A percentile compares a stretch with the other conserved stretches of the same genome.
phyloP scores from a whole-genome alignment of 1,140 invertebrate species.

The Cyrtorhinus lividipennis region DNA sequence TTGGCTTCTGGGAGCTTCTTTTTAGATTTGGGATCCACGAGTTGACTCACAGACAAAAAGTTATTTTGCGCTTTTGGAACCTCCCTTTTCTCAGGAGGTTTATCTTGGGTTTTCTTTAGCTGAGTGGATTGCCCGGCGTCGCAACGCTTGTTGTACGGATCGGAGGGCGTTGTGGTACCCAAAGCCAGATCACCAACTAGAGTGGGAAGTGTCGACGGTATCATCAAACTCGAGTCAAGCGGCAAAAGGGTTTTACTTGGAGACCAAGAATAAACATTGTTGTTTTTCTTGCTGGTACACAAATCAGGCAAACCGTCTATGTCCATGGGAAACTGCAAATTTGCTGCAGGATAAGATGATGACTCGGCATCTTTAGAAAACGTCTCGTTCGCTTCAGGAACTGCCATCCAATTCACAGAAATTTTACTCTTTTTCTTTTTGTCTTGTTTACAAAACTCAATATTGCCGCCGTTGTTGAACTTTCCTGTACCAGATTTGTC shows the following conservation, averaged over 20 bases:
- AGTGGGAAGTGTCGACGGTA: slow-evolving; percentile 29
- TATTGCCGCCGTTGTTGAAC: neutral
- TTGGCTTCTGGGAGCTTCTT: slow-evolving; percentile 28
- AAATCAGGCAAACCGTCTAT: slow-evolving; percentile 13
- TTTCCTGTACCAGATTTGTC: neutral
- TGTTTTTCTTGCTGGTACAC: slow-evolving; percentile 16
- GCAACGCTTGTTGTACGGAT: slow-evolving; percentile 6
- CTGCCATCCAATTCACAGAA: slow-evolving; percentile 49
- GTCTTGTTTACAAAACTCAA: slow-evolving; percentile 10
- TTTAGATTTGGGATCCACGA: slow-evolving; percentile 41
- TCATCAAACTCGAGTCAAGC: slow-evolving; percentile 23
- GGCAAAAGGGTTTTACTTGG: slow-evolving; percentile 25
- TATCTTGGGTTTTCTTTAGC: slow-evolving; percentile 11
- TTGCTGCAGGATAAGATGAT: neutral
- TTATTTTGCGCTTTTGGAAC: slow-evolving; percentile 13
- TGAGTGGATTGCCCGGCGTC: too few species aligned
- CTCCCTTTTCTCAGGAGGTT: neutral
- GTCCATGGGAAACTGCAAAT: slow-evolving; percentile 10
- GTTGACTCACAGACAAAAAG: slow-evolving; percentile 45
- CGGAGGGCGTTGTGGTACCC: slow-evolving; percentile 24
- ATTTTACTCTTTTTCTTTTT: slow-evolving; percentile 22
- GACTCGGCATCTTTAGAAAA: neutral
- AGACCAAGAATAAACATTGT: slow-evolving; percentile 24
- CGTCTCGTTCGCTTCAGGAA: neutral
- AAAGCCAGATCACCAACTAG: slow-evolving; percentile 29